Evolutionary conservation across 2,888 invertebrate genomes (phyloP).

Genomic region (Watsonalla binaria): DNA sequence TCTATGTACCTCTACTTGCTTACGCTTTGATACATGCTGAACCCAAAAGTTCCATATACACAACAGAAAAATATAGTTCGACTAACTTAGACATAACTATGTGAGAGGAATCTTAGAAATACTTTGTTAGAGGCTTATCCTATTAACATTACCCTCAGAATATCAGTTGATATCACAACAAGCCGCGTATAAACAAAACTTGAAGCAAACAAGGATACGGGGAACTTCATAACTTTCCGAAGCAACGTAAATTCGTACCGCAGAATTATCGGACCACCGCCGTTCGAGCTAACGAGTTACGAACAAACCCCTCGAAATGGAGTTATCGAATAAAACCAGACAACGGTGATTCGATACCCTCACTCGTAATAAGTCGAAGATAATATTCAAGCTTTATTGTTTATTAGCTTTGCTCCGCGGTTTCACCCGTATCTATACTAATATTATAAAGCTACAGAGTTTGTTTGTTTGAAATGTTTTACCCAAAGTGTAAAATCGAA

Average conservation of each 20-base stretch:
- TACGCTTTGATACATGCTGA: too few species aligned
- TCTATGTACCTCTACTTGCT: too few species aligned
- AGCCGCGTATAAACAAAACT: slow-evolving; percentile 30
- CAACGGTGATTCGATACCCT: slow-evolving; percentile 11
- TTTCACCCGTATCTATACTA: too few species aligned
- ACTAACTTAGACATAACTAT: too few species aligned
- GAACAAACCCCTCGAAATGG: slow-evolving; percentile 22
- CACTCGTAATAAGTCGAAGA: not conserved
- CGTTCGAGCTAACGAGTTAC: slow-evolving; percentile 31
- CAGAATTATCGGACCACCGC: slow-evolving; percentile 28
- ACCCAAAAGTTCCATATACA: too few species aligned
- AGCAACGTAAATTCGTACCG: slow-evolving; percentile 26
- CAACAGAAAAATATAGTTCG: too few species aligned
- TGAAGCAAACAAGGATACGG: slow-evolving; percentile 30
- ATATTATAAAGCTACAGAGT: too few species aligned
- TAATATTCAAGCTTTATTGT: too few species aligned
- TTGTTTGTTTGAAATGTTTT: too few species aligned
- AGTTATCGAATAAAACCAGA: slow-evolving; percentile 13
- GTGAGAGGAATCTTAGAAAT: not conserved
- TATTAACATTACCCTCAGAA: not conserved
- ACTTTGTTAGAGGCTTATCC: not conserved
- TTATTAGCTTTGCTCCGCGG: too few species aligned
- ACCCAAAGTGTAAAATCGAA: too few species aligned
- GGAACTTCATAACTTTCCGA: slow-evolving; percentile 11
- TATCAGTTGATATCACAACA: slow-evolving; percentile 25